These are phyloP conservation scores for Acronicta leporina DNA, from an alignment of 2,888 invertebrate genomes.

Conservation along the genomic window DNA sequence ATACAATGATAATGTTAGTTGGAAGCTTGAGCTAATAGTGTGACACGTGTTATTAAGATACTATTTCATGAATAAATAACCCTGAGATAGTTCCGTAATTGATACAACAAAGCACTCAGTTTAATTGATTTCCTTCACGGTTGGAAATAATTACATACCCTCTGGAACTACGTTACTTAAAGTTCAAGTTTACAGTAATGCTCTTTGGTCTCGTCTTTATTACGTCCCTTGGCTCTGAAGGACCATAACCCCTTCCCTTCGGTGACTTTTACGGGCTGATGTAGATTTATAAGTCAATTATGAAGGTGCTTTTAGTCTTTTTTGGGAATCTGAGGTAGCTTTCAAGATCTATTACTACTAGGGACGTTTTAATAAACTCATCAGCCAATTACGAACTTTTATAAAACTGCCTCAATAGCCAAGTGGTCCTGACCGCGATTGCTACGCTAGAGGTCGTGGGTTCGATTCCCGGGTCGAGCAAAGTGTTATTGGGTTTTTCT, in stretches of 20 bases:
- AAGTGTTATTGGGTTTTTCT: too few species aligned
- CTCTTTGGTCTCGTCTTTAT: conserved; percentile 24
- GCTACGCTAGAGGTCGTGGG: too few species aligned
- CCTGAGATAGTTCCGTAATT: conserved; percentile 10
- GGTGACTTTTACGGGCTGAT: conserved; percentile 43
- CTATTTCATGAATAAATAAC: background rate
- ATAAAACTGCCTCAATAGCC: too few species aligned
- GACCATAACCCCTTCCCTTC: conserved; percentile 42
- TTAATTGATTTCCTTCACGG: conserved; percentile 21
- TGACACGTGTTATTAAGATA: background rate
- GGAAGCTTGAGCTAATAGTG: too few species aligned
- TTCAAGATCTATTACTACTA: conserved; percentile 4
- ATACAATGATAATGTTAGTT: too few species aligned
- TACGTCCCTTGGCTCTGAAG: conserved; percentile 26
- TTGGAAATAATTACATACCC: conserved; percentile 17
- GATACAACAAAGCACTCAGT: conserved; percentile 21
- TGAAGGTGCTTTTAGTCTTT: conserved; percentile 40
- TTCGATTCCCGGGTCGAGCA: too few species aligned
- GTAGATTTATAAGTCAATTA: conserved; percentile 55
- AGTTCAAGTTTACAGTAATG: conserved; percentile 43
- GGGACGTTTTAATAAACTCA: conserved; percentile 33
- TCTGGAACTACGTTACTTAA: conserved; percentile 23
- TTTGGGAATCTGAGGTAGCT: conserved; percentile 15
- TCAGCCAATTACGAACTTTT: conserved; percentile 2
- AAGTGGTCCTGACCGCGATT: too few species aligned